Evolutionary conservation across 2,888 invertebrate species (phyloP), one percentile per base, ranked within the genome.

Genomic region (Pimpla rufipes): DNA sequence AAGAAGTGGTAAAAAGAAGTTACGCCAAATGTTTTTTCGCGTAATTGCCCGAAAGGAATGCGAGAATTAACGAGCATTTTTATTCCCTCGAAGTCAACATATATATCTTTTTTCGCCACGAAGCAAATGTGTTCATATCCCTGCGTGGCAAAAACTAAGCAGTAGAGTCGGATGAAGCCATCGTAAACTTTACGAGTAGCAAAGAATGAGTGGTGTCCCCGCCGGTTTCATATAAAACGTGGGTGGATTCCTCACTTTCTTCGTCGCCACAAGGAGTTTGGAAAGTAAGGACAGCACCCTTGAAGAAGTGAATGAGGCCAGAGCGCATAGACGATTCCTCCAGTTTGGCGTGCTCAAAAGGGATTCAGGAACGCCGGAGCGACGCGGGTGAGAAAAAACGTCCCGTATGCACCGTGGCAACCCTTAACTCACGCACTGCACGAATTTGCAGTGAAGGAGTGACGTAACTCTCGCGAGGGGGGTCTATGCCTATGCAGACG

Each of bases 361-460:
- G 23, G n/a, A 47, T 1, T n/a, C n/a, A 5, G 5, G n/a, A 1
- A n/a, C 7, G 29, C 2, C 29, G 29, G 7, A 23, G 13, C 29
- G 59, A n/a, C 21, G 55, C 23, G 70, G 55, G 37, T 10, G 10
- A 8, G 18, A 18, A 62, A 62, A 68, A 52, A 68, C 4, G 50
- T 35, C 29, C 29, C 71, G 29, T 45, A 57, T 59, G 71, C 71
- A 73, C 18, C 45, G 29, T 13, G 29, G 21, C n/a, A 35, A 55
- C 45, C 59, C 45, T 73, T 59, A 29, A 29, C 57, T 29, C 59
- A 35, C 45, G 45, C 40, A 45, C 45, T 29, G 42, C 13, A 29
- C 59, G 57, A 57, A 73, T 73, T 73, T 13, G 29, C 29, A 45
- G 29, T 45, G 42, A 73, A 59, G 29, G 21, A 29, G 35, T 18